These are phyloP conservation scores for Falco concolor DNA, from an alignment of 2,797 vertebrate genomes.

Conservation along the genomic window DNA sequence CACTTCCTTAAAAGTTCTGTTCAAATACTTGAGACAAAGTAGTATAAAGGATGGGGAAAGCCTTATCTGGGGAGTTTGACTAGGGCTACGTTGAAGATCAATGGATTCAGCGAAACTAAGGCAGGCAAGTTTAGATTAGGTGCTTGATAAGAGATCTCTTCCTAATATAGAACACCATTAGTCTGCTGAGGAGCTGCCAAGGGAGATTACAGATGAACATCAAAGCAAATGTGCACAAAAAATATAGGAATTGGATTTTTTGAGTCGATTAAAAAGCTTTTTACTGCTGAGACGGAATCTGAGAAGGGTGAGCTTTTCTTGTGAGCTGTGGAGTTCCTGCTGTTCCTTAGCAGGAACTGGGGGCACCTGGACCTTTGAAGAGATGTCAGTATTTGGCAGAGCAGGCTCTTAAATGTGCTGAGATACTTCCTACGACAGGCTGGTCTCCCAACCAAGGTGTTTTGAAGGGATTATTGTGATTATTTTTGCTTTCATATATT, in stretches of 20 bases:
- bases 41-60: neutral
- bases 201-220: neutral
- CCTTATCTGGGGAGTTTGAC: neutral
- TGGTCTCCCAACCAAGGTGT: conserved; percentile 17
- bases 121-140: neutral
- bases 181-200: neutral
- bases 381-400: neutral
- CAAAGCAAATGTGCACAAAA: neutral
- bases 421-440: neutral
- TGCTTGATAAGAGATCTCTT: neutral
- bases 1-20: neutral
- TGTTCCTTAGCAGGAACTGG: neutral
- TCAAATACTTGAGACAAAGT: neutral
- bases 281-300: neutral
- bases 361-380: neutral
- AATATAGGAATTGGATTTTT: neutral
- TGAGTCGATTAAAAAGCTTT: neutral
- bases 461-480: neutral
- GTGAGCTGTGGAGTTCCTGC: neutral
- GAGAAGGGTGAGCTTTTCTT: neutral
- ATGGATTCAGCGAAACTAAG: neutral
- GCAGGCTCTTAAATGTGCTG: neutral
- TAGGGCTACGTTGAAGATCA: neutral
- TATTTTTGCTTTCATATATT: neutral
- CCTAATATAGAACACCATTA: neutral